Base-by-base conservation (phyloP, 2,113 vertebrate species). In the rabbit (Oryctolagus cuniculus) region DNA sequence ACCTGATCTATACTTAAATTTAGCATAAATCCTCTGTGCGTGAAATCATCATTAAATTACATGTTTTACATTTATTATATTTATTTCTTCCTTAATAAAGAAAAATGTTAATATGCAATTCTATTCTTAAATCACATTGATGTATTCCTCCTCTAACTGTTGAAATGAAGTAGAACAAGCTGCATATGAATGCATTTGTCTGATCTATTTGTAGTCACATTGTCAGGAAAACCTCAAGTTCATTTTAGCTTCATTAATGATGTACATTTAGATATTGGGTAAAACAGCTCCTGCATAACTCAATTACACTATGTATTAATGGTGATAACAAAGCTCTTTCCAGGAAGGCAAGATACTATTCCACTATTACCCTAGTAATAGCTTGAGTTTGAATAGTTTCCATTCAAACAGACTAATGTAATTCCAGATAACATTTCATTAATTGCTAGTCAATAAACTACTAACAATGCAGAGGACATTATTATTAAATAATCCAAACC, bases 41-140 rank as follows among this genome's bases (percentile, higher is more conserved):
- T 77, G 88, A 95, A 95, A 78, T 81, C 55, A 90, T 90, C 82
- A 93, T 94, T 98, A 96, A 98, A 97, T 97, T 96, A 96, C 10
- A 36, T 36, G 3, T 94, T 81, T 51, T 90, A 94, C 69, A 36
- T 82, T 98, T 96, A 94, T 96, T 97, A 93, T 93, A 82, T 84
- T 96, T 87, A 63, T 90, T 97, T 98, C 89, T 97, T 96, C 38
- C 78, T 96, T 94, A 91, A 70, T 66, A 75, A 73, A 87, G 75
- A 84, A 87, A 89, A 94, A 93, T 90, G 38, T 53, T 94, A 88
- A 90, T 77, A 90, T 38, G 10, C 34, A 90, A 24, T 90, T 93
- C 89, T 94, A 75, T 24, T 90, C 86, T 96, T 83, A 83, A 81
- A 67, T 96, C 87, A 90, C 25, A 82, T 2, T 63, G 95, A 96